phyloP scores from a whole-genome alignment of 2,113 vertebrate species.

The Phoenicopterus ruber region DNA sequence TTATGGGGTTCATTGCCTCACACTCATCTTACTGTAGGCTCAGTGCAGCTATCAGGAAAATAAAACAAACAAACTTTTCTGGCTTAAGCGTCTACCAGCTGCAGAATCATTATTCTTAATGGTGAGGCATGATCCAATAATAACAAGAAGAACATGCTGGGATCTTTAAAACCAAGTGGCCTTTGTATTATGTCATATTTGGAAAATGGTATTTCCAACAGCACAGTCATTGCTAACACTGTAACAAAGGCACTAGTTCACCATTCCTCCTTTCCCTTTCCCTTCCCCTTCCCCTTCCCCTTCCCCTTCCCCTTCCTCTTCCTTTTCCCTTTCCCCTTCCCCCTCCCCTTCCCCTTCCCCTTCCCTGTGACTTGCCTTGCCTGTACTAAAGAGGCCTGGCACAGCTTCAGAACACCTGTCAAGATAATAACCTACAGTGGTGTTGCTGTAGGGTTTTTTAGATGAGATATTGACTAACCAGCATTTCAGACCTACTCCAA shows the following conservation, averaged over 20 bases:
- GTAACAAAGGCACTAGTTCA: background rate
- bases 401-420: background rate
- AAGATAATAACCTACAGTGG: background rate
- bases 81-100: background rate
- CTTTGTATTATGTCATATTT: background rate
- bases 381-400: rapidly evolving
- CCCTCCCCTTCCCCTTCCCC: no score
- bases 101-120: background rate
- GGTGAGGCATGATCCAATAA: background rate
- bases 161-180: background rate
- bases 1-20: background rate
- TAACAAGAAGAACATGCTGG: background rate
- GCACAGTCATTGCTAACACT: background rate
- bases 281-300: background rate
- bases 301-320: background rate
- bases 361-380: background rate
- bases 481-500: background rate
- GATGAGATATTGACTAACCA: background rate
- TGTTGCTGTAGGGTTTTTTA: background rate
- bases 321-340: no score
- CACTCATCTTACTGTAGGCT: background rate
- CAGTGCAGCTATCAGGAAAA: background rate
- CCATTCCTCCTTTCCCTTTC: background rate
- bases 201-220: background rate
- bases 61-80: background rate